These are phyloP conservation scores for Cryptops parisi DNA, from an alignment of 2,888 invertebrate genomes.

Conservation along the genomic window DNA sequence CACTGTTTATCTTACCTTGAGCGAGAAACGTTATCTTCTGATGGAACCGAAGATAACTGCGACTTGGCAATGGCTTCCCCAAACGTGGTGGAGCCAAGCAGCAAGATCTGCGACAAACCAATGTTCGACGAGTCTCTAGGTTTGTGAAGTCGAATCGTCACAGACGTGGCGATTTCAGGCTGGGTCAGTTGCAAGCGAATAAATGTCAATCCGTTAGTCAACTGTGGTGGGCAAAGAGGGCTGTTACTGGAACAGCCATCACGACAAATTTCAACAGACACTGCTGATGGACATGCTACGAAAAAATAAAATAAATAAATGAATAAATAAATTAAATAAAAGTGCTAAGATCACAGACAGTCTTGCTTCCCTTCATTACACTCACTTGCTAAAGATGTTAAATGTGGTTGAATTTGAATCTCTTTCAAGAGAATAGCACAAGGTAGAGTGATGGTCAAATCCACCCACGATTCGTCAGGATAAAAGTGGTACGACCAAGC, in stretches of 20 bases:
- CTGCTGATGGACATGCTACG: conserved; percentile 70
- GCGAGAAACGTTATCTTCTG: conserved; percentile 29
- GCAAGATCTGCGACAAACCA: conserved; percentile 69
- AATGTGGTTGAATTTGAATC: conserved; percentile 72
- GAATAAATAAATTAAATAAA: neutral
- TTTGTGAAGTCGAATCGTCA: conserved; percentile 61
- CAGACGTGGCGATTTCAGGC: conserved; percentile 70
- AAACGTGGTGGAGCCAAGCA: conserved; percentile 75
- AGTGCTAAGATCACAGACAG: too few species aligned
- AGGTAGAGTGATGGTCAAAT: conserved; percentile 70
- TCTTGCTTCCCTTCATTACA: conserved; percentile 20
- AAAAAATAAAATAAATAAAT: neutral
- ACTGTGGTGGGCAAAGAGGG: conserved; percentile 70
- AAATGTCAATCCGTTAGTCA: conserved; percentile 72
- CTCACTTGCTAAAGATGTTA: conserved; percentile 61
- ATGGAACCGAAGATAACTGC: conserved; percentile 23
- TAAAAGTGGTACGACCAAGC: conserved; percentile 96
- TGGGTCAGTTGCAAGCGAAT: conserved; percentile 67
- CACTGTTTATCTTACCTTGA: too few species aligned
- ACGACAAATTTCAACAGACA: conserved; percentile 68
- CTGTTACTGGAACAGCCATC: conserved; percentile 61
- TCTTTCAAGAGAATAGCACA: conserved; percentile 76
- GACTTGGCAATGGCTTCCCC: conserved; percentile 35
- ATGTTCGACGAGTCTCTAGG: conserved; percentile 81
- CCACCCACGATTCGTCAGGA: conserved; percentile 69